Conservation (phyloP, 1,140 invertebrate genomes). For the Homarus americanus region DNA sequence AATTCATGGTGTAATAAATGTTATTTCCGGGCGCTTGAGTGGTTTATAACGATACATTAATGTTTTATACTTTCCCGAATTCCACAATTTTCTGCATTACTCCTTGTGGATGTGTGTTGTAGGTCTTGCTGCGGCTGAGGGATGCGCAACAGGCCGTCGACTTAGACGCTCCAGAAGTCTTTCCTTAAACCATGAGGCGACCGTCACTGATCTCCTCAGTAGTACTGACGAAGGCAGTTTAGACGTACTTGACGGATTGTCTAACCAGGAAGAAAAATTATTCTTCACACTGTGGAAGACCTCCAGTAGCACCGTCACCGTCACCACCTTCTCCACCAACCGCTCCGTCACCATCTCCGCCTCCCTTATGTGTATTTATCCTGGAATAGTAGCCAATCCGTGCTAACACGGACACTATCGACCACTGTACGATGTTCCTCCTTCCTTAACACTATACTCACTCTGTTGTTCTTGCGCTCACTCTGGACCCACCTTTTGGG, state of each 20-base stretch:
- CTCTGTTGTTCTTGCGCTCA: not conserved
- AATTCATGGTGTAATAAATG: too few species aligned
- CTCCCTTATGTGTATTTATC: slow-evolving; percentile 15
- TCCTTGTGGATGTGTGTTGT: too few species aligned
- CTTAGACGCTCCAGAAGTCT: slow-evolving; percentile 9
- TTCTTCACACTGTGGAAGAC: slow-evolving; percentile 36
- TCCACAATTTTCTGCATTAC: too few species aligned
- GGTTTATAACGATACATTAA: too few species aligned
- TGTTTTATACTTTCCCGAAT: too few species aligned
- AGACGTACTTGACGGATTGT: not conserved
- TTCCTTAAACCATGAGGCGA: not conserved
- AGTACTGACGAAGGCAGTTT: not conserved
- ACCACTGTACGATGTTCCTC: not conserved
- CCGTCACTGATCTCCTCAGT: not conserved
- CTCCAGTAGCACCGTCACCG: slow-evolving; percentile 34
- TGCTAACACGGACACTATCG: not conserved
- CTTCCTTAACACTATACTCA: not conserved
- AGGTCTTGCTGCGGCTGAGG: too few species aligned
- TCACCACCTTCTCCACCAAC: slow-evolving; percentile 62
- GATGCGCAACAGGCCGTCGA: slow-evolving; percentile 20
- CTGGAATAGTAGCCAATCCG: not conserved
- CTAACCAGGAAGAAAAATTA: not conserved
- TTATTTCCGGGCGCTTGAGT: too few species aligned
- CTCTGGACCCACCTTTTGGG: too few species aligned
- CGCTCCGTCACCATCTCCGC: slow-evolving; percentile 46